Percentiles rank a stretch among this genome's conserved stretches.
Conservation (phyloP, 2,797 vertebrate genomes). For the Cossypha caffra region DNA sequence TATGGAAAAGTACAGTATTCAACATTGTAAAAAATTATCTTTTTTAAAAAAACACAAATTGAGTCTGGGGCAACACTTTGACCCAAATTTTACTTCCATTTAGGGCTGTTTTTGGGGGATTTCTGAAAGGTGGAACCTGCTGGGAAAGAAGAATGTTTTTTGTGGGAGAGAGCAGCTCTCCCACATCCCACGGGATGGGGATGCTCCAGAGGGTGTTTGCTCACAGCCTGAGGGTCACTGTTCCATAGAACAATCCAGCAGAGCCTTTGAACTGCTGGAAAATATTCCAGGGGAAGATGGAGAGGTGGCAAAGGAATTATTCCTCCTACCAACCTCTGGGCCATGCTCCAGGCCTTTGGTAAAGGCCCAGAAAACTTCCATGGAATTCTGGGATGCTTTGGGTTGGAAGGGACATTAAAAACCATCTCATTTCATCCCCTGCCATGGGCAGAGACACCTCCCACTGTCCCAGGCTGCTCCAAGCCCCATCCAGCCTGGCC, state of each 20-base stretch:
- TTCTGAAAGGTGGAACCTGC: background rate
- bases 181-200: rapidly evolving
- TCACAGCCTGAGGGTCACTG: rapidly evolving
- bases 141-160: background rate
- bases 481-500: background rate
- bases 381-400: background rate
- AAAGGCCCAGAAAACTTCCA: background rate
- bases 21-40: no score
- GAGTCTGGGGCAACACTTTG: background rate
- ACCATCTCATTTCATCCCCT: background rate
- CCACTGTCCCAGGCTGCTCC: rapidly evolving
- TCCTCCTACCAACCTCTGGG: background rate
- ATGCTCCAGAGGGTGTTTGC: background rate
- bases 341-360: background rate
- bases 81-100: background rate
- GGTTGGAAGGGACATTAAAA: background rate
- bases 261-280: background rate
- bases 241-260: background rate
- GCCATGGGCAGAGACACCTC: background rate
- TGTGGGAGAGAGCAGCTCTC: background rate
- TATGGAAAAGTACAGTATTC: background rate
- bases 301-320: background rate
- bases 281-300: background rate
- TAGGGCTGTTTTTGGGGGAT: background rate
- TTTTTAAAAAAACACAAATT: background rate